These are phyloP conservation scores for Drosophila affinis DNA, from an alignment of 2,888 invertebrate species.

Conservation along the genomic window DNA sequence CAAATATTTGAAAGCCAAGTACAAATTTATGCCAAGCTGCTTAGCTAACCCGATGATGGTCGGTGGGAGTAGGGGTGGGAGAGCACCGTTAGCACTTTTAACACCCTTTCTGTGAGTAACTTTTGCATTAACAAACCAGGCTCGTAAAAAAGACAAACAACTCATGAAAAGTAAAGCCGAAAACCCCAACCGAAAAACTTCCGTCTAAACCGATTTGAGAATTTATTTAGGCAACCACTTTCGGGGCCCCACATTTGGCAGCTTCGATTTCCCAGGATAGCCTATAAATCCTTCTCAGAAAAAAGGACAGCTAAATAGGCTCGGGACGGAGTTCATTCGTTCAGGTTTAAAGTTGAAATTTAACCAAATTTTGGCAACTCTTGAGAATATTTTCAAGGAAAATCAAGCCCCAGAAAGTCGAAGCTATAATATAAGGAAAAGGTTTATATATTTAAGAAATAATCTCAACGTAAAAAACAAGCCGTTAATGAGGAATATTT, in stretches of 20 bases:
- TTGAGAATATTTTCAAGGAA: neutral
- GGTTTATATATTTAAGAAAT: neutral
- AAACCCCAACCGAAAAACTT: slow-evolving; percentile 38
- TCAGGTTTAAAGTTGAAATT: neutral
- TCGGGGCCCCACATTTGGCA: slow-evolving; percentile 11
- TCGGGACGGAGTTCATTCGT: neutral
- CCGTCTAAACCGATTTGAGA: slow-evolving; percentile 63
- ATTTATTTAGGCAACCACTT: slow-evolving; percentile 59
- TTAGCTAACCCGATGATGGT: slow-evolving; percentile 22
- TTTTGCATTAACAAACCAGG: slow-evolving; percentile 64
- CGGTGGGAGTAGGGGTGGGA: neutral
- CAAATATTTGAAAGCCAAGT: slow-evolving; percentile 65
- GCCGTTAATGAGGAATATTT: neutral
- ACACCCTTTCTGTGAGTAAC: slow-evolving; percentile 59
- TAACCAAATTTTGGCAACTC: neutral
- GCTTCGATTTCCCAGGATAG: slow-evolving; percentile 43
- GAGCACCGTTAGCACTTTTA: slow-evolving; percentile 35
- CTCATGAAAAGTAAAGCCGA: slow-evolving; percentile 41
- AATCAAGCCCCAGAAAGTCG: neutral
- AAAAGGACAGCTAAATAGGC: neutral
- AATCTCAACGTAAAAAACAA: neutral
- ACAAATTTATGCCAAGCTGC: slow-evolving; percentile 56
- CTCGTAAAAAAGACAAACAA: slow-evolving; percentile 66
- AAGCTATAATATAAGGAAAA: no score
- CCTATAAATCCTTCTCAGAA: slow-evolving; percentile 28